Evolutionary conservation across 2,113 vertebrate species (phyloP), one percentile per base, ranked within the genome.

Genomic region (Onychostoma macrolepis): DNA sequence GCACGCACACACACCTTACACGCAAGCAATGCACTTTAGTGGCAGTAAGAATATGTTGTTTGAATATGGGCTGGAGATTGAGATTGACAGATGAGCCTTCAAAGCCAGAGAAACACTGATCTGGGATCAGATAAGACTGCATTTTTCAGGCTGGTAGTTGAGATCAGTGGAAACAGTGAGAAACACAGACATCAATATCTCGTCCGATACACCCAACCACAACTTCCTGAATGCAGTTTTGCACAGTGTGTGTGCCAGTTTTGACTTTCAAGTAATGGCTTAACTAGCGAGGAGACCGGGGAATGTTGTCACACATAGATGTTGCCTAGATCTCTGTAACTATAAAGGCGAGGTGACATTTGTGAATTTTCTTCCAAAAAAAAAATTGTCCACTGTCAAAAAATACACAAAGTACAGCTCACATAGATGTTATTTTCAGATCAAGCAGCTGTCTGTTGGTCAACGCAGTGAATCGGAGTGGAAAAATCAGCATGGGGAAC

Each of bases 101-200:
- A 92, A 93, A 94, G 91, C 85, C 86, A 86, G 79, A 80, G 84
- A 91, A 85, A 85, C 78, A 83, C 67, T 17, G 87, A 93, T 92
- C 50, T 38, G 84, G 84, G 56, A 13, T 50, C 75, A 83, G 86
- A 91, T 89, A 84, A 53, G 5, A 48, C 38, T 80, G 28, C 8
- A 48, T 10, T 58, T 63, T 56, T 56, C 24, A 28, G 21, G 2
- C 7, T 28, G 15, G 45, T 30, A 75, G 77, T 58, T 80, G 21
- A 36, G 24, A 80, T 41, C 36, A 41, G 10, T 85, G 38, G 28
- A 80, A 80, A 86, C 4, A 87, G 53, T 56, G 43, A 86, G 36
- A 41, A 80, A 81, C 72, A 74, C 84, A 76, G 85, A 72, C 26
- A 30, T 24, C n/a, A 74, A 1, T 69, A 21, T 19, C 74, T 45